These are phyloP conservation scores for Schlechtendalia chinensis DNA, from an alignment of 1,140 invertebrate species.

Conservation along the genomic window DNA sequence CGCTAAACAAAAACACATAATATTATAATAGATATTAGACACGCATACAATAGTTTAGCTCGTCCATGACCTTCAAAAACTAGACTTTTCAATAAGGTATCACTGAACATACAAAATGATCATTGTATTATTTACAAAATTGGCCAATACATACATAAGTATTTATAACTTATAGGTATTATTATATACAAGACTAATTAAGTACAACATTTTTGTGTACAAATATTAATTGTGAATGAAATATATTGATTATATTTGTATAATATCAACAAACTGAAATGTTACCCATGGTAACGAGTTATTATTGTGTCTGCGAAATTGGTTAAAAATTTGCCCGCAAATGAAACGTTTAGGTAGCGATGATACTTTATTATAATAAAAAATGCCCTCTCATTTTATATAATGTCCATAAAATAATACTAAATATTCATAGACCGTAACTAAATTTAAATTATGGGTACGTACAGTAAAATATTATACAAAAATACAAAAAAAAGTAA, in stretches of 20 bases:
- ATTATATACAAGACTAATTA: background rate
- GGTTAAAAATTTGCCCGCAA: background rate
- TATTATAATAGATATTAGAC: background rate
- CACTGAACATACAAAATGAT: background rate
- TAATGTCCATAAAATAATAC: background rate
- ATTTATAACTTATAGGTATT: background rate
- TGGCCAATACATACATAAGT: background rate
- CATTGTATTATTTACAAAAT: background rate
- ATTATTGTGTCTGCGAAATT: conserved; percentile 2
- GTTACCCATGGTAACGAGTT: conserved; percentile 25
- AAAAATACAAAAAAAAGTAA: background rate
- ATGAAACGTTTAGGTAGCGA: background rate
- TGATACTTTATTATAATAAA: background rate
- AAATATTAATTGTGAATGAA: background rate
- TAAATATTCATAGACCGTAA: background rate
- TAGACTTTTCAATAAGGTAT: background rate
- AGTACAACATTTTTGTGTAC: background rate
- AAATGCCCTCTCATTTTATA: background rate
- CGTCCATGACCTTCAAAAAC: background rate
- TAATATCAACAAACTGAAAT: conserved; percentile 23
- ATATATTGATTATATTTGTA: conserved; percentile 7
- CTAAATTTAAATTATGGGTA: background rate
- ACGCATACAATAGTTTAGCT: background rate
- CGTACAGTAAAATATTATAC: background rate
- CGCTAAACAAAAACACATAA: background rate